Percentiles rank a stretch among this genome's conserved stretches.
Conservation (phyloP, 2,888 invertebrate genomes). For the Geotrupes spiniger region DNA sequence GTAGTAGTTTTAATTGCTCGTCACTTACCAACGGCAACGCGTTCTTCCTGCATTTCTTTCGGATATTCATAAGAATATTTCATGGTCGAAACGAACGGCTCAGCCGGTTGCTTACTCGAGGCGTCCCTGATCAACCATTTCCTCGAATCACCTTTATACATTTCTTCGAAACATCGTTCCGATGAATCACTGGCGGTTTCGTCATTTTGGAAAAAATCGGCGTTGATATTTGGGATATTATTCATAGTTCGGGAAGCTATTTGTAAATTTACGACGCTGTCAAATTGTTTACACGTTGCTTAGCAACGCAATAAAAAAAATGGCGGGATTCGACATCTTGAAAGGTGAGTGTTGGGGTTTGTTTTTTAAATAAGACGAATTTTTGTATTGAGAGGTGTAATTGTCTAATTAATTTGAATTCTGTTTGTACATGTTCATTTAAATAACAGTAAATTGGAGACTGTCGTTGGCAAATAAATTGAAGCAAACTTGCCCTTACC, state of each 20-base stretch:
- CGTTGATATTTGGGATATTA: not conserved
- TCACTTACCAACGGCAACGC: slow-evolving; percentile 25
- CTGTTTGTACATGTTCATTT: too few relatives aligned
- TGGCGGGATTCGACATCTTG: too few relatives aligned
- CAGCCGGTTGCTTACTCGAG: slow-evolving; percentile 26
- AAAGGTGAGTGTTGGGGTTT: too few relatives aligned
- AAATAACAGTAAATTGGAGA: too few relatives aligned
- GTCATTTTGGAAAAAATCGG: not conserved
- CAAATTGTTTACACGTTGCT: not conserved
- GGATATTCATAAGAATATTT: slow-evolving; percentile 37
- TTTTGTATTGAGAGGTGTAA: too few relatives aligned
- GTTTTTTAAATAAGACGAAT: too few relatives aligned
- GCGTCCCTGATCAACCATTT: slow-evolving; percentile 43
- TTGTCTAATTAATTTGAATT: too few relatives aligned
- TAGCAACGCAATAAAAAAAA: not conserved
- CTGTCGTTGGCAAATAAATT: too few relatives aligned
- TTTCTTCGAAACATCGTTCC: slow-evolving; percentile 40
- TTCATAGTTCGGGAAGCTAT: too few relatives aligned
- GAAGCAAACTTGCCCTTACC: too few relatives aligned
- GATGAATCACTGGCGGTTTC: slow-evolving; percentile 29
- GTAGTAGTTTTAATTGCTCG: too few relatives aligned
- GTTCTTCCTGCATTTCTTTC: slow-evolving; percentile 24
- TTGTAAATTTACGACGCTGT: not conserved
- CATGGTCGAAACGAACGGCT: slow-evolving; percentile 37
- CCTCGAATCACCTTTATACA: slow-evolving; percentile 39